Conservation (phyloP, 2,888 invertebrate genomes). For the Cephus pygmeus region DNA sequence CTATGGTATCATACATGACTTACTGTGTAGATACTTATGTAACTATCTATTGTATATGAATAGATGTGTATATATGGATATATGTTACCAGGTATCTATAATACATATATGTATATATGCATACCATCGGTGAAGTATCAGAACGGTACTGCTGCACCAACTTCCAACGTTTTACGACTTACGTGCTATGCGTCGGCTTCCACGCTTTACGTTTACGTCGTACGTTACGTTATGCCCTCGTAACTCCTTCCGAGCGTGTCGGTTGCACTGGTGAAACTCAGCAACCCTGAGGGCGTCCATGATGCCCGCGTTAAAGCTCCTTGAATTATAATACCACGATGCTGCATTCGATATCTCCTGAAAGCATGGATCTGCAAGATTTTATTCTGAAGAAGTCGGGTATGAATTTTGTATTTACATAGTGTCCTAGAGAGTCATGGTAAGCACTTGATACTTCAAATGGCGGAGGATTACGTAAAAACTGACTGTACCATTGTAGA, state of each 20-base stretch:
- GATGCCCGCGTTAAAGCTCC: conserved; percentile 23
- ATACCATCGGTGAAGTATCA: background rate
- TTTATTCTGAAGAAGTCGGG: background rate
- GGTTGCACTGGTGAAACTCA: conserved; percentile 34
- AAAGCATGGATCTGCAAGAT: background rate
- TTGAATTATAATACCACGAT: conserved; percentile 17
- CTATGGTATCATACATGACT: no score
- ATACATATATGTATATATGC: no score
- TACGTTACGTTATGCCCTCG: conserved; percentile 48
- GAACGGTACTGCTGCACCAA: conserved; percentile 34
- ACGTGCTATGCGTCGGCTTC: conserved; percentile 44
- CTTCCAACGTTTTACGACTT: conserved; percentile 45
- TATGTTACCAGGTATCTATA: no score
- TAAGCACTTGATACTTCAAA: background rate
- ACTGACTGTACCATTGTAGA: background rate
- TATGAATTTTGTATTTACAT: background rate
- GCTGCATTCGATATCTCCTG: conserved; percentile 1
- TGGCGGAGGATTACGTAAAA: background rate
- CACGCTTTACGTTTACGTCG: conserved; percentile 46
- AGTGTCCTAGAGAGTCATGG: background rate
- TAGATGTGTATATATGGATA: no score
- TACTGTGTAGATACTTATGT: no score
- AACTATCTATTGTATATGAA: no score
- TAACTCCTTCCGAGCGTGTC: conserved; percentile 45
- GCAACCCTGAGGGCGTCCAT: conserved; percentile 1